These are phyloP conservation scores for Rutpela maculata DNA, from an alignment of 2,888 invertebrate genomes.

Conservation along the genomic window DNA sequence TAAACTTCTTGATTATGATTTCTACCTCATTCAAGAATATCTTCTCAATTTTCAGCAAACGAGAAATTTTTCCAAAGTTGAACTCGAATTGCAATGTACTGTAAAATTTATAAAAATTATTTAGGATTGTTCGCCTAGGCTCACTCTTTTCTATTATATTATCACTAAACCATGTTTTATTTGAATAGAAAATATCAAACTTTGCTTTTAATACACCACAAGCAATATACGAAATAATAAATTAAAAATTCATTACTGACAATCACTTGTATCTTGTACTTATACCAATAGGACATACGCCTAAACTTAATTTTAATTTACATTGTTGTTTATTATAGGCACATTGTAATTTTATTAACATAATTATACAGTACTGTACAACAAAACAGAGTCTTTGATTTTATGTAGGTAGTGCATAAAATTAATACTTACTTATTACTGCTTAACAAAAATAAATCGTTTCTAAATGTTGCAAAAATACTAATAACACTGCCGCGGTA, in stretches of 20 bases:
- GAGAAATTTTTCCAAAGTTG: too few relatives aligned
- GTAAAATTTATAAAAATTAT: too few relatives aligned
- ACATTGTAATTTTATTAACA: slow-evolving; percentile 54
- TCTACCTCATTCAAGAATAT: too few relatives aligned
- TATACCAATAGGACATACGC: slow-evolving; percentile 47
- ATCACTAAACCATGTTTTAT: too few relatives aligned
- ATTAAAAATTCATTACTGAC: slow-evolving; percentile 30
- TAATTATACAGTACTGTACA: slow-evolving; percentile 50
- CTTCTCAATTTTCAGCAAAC: too few relatives aligned
- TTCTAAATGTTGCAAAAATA: slow-evolving; percentile 28
- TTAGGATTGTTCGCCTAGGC: too few relatives aligned
- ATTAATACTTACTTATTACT: slow-evolving; percentile 46
- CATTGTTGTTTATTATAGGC: slow-evolving; percentile 49
- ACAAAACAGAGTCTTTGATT: slow-evolving; percentile 36
- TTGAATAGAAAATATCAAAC: neutral
- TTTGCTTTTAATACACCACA: neutral
- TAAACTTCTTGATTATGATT: too few relatives aligned
- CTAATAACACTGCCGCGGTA: neutral
- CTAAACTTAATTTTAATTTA: slow-evolving; percentile 48
- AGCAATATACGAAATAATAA: slow-evolving; percentile 5
- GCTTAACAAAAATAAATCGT: slow-evolving; percentile 34
- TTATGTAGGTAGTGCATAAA: slow-evolving; percentile 51
- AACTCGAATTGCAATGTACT: too few relatives aligned
- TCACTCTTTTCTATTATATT: too few relatives aligned
- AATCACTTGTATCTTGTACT: slow-evolving; percentile 23